Base-by-base conservation (phyloP, 2,113 vertebrate genomes). In the Morone saxatilis region DNA sequence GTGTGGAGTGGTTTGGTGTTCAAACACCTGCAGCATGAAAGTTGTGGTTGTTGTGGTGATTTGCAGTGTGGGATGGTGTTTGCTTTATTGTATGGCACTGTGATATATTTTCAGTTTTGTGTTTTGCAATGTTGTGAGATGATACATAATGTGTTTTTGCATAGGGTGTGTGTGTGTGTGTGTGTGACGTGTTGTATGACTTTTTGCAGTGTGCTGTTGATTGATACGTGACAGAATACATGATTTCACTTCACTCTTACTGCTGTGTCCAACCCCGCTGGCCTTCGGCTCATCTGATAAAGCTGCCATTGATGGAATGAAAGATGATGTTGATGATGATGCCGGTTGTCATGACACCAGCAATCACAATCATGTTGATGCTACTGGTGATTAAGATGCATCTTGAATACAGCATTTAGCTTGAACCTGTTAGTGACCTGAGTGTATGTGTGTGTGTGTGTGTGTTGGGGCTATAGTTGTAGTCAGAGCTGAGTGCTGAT, bases 401-500 rank as follows among this genome's bases (percentile, higher is more conserved):
- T 75, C 45, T 57, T 62, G 22, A 78, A 60, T 73, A 76, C 59
- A 61, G 56, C 56, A 48, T 87, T 87, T 67, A 11, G 53, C 50
- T 72, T 1, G 8, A 84, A 72, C 80, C 78, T 83, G 83, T 80
- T 70, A 86, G 76, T 84, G 76, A 88, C 71, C 81, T 66, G 72
- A 1, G 53, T 22, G 61, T 31, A 4, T 31, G 31, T 31, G 68
- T 78, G 53, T 69, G 72, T 76, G 78, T 17, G 80, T 73, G 82
- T 67, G 71, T 73, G 81, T 72, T 51, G 14, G 77, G 14, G 71
- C 78, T 54, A 8, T 25, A 60, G 82, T 81, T 87, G 72, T 83
- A 84, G 89, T 84, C 84, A 82, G 71, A 74, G 80, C 88, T 87
- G 89, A 88, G 85, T 94, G 95, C 94, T 95, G 94, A 95, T 94